phyloP scores from a whole-genome alignment of 2,797 vertebrate genomes.

The Gastrophryne carolinensis region DNA sequence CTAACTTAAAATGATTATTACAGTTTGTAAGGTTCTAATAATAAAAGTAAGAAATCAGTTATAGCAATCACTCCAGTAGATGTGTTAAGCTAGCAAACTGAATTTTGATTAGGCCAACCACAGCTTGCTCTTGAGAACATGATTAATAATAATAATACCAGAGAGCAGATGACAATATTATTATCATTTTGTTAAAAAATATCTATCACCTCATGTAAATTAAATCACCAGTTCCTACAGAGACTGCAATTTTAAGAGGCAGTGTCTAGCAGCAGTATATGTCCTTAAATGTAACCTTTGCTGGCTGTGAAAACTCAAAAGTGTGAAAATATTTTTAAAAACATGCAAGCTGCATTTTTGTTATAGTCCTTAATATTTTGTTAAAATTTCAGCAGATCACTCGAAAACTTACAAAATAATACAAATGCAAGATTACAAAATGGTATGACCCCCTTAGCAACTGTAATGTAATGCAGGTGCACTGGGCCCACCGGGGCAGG shows the following conservation, averaged over 20 bases:
- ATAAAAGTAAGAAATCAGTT: background rate
- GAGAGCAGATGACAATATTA: background rate
- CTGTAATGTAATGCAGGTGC: no score
- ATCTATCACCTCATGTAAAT: background rate
- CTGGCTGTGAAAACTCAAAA: background rate
- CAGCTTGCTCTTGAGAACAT: background rate
- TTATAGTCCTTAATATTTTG: no score
- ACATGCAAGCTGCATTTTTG: no score
- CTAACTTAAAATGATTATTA: no score
- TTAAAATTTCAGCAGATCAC: no score
- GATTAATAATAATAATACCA: background rate
- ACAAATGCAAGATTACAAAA: no score
- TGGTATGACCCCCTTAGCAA: no score
- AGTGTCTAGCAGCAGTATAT: background rate
- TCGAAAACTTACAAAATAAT: no score
- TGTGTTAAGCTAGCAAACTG: background rate
- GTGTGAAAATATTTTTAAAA: no score
- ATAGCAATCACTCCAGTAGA: conserved; percentile 2
- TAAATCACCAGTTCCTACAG: background rate
- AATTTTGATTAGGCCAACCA: background rate
- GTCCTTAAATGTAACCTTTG: background rate
- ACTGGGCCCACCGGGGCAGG: no score
- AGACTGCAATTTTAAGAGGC: background rate
- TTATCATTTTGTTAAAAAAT: background rate
- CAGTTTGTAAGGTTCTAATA: no score